Evolutionary conservation across 2,888 invertebrate genomes (phyloP).

Genomic region (Trichopoda pennipes): DNA sequence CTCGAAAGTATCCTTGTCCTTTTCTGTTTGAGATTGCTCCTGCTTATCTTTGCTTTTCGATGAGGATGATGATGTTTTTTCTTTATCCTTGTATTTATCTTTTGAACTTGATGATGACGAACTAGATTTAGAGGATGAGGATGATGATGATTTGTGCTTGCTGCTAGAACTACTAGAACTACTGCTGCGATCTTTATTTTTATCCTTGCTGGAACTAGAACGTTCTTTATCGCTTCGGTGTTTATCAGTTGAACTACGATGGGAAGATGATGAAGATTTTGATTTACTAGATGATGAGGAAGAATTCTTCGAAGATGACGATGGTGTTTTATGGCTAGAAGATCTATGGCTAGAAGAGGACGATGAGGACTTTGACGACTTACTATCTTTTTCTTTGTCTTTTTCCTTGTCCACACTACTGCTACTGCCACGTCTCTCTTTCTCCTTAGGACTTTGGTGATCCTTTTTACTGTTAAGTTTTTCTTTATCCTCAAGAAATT

Average conservation of each 20-base stretch:
- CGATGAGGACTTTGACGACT: conserved; percentile 75
- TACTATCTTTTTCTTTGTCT: conserved; percentile 61
- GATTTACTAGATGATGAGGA: conserved; percentile 72
- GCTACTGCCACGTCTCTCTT: conserved; percentile 63
- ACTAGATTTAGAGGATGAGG: conserved; percentile 69
- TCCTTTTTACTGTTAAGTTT: conserved; percentile 69
- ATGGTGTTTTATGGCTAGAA: conserved; percentile 77
- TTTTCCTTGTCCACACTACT: conserved; percentile 70
- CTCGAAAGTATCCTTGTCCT: conserved; percentile 86
- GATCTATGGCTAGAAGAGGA: conserved; percentile 80
- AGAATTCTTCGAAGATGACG: conserved; percentile 76
- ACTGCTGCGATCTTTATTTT: conserved; percentile 75
- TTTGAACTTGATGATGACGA: conserved; percentile 78
- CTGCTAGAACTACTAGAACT: conserved; percentile 78
- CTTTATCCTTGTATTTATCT: conserved; percentile 81
- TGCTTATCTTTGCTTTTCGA: conserved; percentile 71
- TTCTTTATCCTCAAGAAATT: conserved; percentile 69
- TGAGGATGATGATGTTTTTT: conserved; percentile 60
- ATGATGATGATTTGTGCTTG: conserved; percentile 73
- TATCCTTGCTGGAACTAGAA: conserved; percentile 72
- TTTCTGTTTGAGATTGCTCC: conserved; percentile 83
- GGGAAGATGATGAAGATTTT: conserved; percentile 74
- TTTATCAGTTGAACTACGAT: conserved; percentile 79
- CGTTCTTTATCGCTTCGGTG: conserved; percentile 79
- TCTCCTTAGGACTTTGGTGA: conserved; percentile 70